Evolutionary conservation across 1,140 invertebrate genomes (phyloP).

Genomic region (Aphis craccivora): DNA sequence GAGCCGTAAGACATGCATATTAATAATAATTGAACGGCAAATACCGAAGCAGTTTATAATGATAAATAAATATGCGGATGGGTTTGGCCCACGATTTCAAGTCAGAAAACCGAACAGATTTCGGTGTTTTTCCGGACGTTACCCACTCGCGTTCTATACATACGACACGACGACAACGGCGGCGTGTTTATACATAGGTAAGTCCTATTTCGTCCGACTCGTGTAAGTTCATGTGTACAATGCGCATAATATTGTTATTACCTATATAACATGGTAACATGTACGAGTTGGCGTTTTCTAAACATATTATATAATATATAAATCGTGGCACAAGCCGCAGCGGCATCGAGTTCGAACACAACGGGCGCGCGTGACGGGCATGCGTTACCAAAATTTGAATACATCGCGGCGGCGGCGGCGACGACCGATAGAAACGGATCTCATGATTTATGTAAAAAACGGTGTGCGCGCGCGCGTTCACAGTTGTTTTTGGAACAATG

Average conservation of each 20-base stretch:
- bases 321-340: not conserved
- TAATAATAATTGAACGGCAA: not conserved
- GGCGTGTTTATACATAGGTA: not conserved
- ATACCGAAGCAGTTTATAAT: not conserved
- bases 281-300: not conserved
- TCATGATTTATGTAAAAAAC: slow-evolving; percentile 53
- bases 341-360: not conserved
- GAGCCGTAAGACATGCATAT: not conserved
- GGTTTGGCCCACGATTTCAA: not conserved
- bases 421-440: slow-evolving; percentile 35
- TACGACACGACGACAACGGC: not conserved
- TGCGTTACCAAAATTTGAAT: slow-evolving; percentile 58
- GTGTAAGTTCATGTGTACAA: not conserved
- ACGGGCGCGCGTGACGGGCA: slow-evolving; percentile 43
- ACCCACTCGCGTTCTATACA: not conserved
- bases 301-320: not conserved
- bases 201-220: not conserved
- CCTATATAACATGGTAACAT: not conserved
- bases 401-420: not conserved
- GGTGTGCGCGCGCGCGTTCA: not conserved
- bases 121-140: not conserved
- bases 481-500: slow-evolving; percentile 48
- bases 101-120: not conserved
- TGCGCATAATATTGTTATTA: not conserved
- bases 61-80: not conserved